These are phyloP conservation scores for Drosophila rubida DNA, from an alignment of 2,888 invertebrate species.

Conservation along the genomic window DNA sequence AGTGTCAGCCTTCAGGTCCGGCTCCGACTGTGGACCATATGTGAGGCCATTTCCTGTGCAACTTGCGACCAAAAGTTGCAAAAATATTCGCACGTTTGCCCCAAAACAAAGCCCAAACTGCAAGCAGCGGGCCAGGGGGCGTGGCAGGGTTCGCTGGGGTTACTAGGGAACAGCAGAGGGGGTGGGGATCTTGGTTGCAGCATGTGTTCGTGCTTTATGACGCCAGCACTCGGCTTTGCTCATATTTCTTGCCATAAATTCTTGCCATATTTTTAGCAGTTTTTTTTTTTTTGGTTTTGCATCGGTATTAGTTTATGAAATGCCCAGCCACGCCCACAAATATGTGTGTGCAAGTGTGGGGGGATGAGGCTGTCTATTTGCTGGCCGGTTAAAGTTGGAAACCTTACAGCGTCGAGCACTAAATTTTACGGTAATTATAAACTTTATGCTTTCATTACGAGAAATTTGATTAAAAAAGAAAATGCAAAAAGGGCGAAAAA, in stretches of 20 bases:
- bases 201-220: slow-evolving; percentile 62
- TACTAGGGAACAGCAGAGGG: too few relatives aligned
- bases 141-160: too few relatives aligned
- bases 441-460: slow-evolving; percentile 69
- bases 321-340: slow-evolving; percentile 33
- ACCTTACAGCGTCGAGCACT: slow-evolving; percentile 57
- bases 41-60: slow-evolving; percentile 72
- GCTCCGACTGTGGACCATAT: slow-evolving; percentile 44
- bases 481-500: neutral
- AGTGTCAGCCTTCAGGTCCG: slow-evolving; percentile 27
- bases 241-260: slow-evolving; percentile 77
- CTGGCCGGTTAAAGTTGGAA: slow-evolving; percentile 40
- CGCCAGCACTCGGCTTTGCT: slow-evolving; percentile 36
- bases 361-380: slow-evolving; percentile 39
- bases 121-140: slow-evolving; percentile 3
- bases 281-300: slow-evolving; percentile 9
- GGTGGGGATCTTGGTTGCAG: slow-evolving; percentile 18
- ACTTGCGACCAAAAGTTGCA: slow-evolving; percentile 76
- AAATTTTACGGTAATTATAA: slow-evolving; percentile 75
- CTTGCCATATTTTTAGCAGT: slow-evolving; percentile 25
- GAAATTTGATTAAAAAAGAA: slow-evolving; percentile 46
- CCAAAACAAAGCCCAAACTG: slow-evolving; percentile 64
- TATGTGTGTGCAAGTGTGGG: slow-evolving; percentile 23
- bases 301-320: slow-evolving; percentile 62
- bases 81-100: slow-evolving; percentile 75